Base-by-base conservation (phyloP, 2,113 vertebrate species). In the Gadus macrocephalus region DNA sequence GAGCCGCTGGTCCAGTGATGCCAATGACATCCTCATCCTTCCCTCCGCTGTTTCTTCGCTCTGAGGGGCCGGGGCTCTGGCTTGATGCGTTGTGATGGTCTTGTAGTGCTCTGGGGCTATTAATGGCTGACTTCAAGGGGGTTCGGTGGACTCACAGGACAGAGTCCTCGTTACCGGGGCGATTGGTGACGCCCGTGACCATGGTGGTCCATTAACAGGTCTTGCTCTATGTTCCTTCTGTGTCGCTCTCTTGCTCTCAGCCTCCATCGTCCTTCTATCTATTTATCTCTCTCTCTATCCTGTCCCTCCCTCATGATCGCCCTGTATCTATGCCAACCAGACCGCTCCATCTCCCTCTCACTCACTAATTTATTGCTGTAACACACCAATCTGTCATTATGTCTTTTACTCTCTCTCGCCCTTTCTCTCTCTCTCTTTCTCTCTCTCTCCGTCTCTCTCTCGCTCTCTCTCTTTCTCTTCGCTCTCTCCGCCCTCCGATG, bases 151-250 rank as follows among this genome's bases (percentile, higher is more conserved):
- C 31, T 64, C 62, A 28, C 27, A 15, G 27, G 35, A 19, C 63
- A n/a, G 5, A 42, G 63, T 42, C 61, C 22, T 28, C 63, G 25
- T 65, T 64, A 20, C 35, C 16, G 63, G 3, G 61, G 61, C n/a
- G 49, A 66, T 17, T 19, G 64, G 35, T 49, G 8, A 35, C 6
- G 35, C 42, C 19, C 15, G 35, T 49, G 35, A 15, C 42, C 16
- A 35, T 28, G 9, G n/a, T 12, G 62, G 62, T 42, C 63, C 35
- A 65, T 65, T 65, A 65, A 42, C 63, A 42, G 2, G 17, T 72
- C 12, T 25, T 17, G 35, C 19, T 75, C 58, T 69, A 15, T 53
- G 25, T n/a, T 72, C 12, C 20, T 25, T 59, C 19, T 75, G 28
- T 69, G 15, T 53, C 22, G 1, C 63, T 55, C 20, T 3, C 19